Evolutionary conservation across 1,140 invertebrate genomes (phyloP).

Genomic region (Macrobrachium nipponense): DNA sequence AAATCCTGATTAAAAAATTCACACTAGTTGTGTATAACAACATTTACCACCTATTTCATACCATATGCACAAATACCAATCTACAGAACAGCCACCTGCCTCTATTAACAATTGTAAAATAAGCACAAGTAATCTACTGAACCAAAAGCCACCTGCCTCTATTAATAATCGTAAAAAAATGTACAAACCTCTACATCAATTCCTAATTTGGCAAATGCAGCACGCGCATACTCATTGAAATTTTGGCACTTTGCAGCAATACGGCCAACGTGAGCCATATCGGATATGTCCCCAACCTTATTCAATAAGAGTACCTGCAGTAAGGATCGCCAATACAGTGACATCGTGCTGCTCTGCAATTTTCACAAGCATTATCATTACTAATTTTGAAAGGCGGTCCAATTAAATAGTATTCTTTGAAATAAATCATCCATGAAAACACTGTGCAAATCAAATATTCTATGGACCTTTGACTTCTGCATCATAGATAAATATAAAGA

Average conservation of each 20-base stretch:
- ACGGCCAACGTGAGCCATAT: slow-evolving; percentile 36
- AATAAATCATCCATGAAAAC: too few species aligned
- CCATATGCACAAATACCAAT: too few species aligned
- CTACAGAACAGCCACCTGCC: too few species aligned
- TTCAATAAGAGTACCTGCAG: slow-evolving; percentile 42
- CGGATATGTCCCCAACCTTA: slow-evolving; percentile 8
- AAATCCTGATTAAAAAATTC: too few species aligned
- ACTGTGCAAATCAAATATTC: too few species aligned
- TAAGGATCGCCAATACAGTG: slow-evolving; percentile 44
- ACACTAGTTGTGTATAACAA: too few species aligned
- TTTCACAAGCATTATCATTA: background rate
- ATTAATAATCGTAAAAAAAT: too few species aligned
- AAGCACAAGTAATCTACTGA: too few species aligned
- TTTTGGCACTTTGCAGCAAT: slow-evolving; percentile 31
- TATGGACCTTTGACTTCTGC: background rate
- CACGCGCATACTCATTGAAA: slow-evolving; percentile 30
- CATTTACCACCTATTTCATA: too few species aligned
- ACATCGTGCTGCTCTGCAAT: slow-evolving; percentile 17
- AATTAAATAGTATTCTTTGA: too few species aligned
- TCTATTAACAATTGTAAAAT: too few species aligned
- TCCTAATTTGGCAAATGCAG: slow-evolving; percentile 29
- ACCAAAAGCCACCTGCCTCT: too few species aligned
- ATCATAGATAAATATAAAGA: background rate
- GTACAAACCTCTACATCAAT: slow-evolving; percentile 24
- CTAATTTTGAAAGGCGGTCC: background rate